Percentiles rank a stretch among this genome's conserved stretches.
Conservation (phyloP, 2,113 vertebrate genomes). For the Cyprinodon tularosa region DNA sequence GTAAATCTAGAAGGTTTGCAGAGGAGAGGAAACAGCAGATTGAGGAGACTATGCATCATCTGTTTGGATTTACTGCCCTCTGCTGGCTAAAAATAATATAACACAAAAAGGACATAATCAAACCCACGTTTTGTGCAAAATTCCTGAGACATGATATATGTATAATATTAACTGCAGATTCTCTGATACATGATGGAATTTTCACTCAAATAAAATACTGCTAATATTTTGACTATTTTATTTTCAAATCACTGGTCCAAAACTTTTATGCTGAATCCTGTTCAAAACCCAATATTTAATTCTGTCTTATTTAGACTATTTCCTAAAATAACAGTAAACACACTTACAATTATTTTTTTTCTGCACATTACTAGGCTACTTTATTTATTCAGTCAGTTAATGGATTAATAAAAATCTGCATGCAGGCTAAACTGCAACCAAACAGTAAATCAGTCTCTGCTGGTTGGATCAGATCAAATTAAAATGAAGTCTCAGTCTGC, state of each 20-base stretch:
- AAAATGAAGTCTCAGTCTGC: background rate
- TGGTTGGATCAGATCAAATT: background rate
- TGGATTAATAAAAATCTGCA: too few species aligned
- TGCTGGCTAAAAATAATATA: background rate
- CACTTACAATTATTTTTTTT: too few species aligned
- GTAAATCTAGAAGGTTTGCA: too few species aligned
- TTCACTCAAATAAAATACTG: background rate
- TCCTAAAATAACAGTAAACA: too few species aligned
- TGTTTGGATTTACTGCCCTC: constrained; percentile 26
- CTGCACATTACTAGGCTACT: background rate
- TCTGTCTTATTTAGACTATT: background rate
- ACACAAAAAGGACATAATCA: too few species aligned
- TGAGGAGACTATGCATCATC: background rate
- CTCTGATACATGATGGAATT: background rate
- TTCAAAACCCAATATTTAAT: background rate
- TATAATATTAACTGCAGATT: too few species aligned
- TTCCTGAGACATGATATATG: too few species aligned
- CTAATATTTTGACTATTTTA: too few species aligned
- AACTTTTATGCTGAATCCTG: background rate
- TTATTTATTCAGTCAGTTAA: background rate
- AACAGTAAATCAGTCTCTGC: constrained; percentile 17
- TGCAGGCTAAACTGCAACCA: too few species aligned
- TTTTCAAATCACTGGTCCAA: too few species aligned
- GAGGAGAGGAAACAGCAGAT: too few species aligned
- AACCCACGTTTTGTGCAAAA: too few species aligned